Base-by-base conservation (phyloP, 1,140 invertebrate species). In the Epicauta chinensis region DNA sequence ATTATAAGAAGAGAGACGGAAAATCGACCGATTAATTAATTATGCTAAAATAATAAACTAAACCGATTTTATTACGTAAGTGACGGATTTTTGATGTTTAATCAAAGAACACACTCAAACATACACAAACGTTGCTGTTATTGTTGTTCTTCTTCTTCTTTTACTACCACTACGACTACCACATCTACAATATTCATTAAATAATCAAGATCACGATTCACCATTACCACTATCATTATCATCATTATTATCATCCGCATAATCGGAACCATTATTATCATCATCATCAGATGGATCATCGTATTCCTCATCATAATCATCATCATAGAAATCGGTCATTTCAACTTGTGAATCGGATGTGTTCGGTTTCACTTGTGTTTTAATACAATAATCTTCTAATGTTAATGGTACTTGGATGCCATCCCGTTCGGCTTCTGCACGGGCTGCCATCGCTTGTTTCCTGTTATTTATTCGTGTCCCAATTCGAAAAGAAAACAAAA, bases 361-460 rank as follows among this genome's bases (percentile, higher is more conserved):
- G 52, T 82, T 81, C 9, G 82, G 85, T 77, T 87, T 90, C 60
- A 82, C 83, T 67, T 82, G 84, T 10, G 91, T 89, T 70, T 96
- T 96, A 64, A 97, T 90, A 71, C 92, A 93, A 73, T 99, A 99
- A 73, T 99, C 97, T 79, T 99, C 95, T 64, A 99, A 73, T 2
- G 97, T 99, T 50, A 91, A 82, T 17, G 97, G 97, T 53, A 99
- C 96, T 17, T 87, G 86, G 40, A 99, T 96, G 59, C 93, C 92
- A 74, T 99, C 97, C 53, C 89, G 89, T 67, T 94, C 93, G 1
- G 97, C 97, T 62, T 99, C 96, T 36, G 84, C 80, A 68, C 93
- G 87, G 14, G 94, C 96, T 2, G 89, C 86, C 66, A 91, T 82
- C 1, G 98, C 97, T 82, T 98, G 96, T 79, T 96, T 97, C 65